Conservation (phyloP, 2,797 vertebrate genomes). For the Phrynocephalus vlangalii region DNA sequence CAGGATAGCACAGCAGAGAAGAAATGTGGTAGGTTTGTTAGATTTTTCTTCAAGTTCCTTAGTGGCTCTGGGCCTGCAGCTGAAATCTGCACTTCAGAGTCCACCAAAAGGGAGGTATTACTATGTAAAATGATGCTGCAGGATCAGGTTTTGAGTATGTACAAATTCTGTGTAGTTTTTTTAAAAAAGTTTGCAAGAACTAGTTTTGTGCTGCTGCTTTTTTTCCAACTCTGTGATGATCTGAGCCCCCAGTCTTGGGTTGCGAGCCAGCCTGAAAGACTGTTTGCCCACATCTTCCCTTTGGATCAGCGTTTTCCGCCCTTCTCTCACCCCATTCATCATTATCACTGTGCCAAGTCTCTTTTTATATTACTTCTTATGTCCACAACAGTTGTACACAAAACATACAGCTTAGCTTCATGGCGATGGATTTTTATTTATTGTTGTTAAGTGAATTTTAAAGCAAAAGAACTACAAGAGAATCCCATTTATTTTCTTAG, state of each 20-base stretch:
- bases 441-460: slow-evolving; percentile 44
- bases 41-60: background rate
- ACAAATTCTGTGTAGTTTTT: background rate
- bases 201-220: slow-evolving; percentile 28
- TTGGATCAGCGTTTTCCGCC: background rate
- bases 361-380: slow-evolving; percentile 54
- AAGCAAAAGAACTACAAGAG: slow-evolving; percentile 26
- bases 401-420: slow-evolving; percentile 34
- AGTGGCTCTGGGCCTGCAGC: background rate
- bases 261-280: slow-evolving; percentile 24
- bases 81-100: background rate
- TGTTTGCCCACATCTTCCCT: slow-evolving; percentile 7
- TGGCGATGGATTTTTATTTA: slow-evolving; percentile 20
- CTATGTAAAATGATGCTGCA: slow-evolving; percentile 31
- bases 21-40: background rate
- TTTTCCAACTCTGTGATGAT: slow-evolving; percentile 31
- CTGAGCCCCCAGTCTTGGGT: slow-evolving; percentile 35
- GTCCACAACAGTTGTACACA: slow-evolving; percentile 37
- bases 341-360: slow-evolving; percentile 59
- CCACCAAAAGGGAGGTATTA: background rate
- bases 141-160: slow-evolving; percentile 10
- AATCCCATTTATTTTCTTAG: background rate
- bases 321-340: slow-evolving; percentile 17
- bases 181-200: slow-evolving; percentile 8
- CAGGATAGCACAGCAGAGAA: background rate